A percentile compares a stretch with the other conserved stretches of the same genome.
phyloP scores from a whole-genome alignment of 1,140 invertebrate genomes.

The Nasonia longicornis region DNA sequence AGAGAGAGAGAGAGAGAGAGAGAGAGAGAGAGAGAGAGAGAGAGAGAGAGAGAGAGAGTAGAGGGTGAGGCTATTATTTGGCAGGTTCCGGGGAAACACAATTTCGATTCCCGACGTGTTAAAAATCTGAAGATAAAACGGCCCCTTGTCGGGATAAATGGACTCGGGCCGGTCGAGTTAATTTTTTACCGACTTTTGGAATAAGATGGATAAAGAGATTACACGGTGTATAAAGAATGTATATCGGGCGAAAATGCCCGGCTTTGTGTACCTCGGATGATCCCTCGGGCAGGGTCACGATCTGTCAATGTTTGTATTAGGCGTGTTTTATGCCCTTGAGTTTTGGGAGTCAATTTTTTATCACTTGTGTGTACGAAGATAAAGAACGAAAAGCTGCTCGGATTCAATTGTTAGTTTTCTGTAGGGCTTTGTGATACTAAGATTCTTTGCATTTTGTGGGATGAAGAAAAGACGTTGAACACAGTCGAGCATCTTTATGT shows the following conservation, averaged over 20 bases:
- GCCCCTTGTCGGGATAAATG: conserved; percentile 17
- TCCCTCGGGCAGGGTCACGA: neutral
- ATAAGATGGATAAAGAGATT: neutral
- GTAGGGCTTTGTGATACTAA: no score
- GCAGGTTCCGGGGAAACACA: conserved; percentile 15
- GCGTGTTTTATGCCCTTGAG: neutral
- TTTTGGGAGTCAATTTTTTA: neutral
- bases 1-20: neutral
- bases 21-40: neutral
- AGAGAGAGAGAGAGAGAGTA: neutral
- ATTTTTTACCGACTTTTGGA: neutral
- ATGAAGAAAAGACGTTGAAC: no score
- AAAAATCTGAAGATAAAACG: conserved; percentile 38
- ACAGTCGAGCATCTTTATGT: no score
- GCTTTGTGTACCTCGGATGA: neutral
- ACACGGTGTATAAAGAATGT: neutral
- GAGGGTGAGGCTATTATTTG: conserved; percentile 16
- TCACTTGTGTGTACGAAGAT: no score
- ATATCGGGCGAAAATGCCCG: neutral
- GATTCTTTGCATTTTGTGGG: no score
- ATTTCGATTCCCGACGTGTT: conserved; percentile 28
- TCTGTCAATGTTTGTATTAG: neutral
- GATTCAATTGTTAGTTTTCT: no score
- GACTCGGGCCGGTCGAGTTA: neutral
- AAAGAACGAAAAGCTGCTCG: no score